phyloP scores from a whole-genome alignment of 1,140 invertebrate genomes.

The Drosophila melanica region DNA sequence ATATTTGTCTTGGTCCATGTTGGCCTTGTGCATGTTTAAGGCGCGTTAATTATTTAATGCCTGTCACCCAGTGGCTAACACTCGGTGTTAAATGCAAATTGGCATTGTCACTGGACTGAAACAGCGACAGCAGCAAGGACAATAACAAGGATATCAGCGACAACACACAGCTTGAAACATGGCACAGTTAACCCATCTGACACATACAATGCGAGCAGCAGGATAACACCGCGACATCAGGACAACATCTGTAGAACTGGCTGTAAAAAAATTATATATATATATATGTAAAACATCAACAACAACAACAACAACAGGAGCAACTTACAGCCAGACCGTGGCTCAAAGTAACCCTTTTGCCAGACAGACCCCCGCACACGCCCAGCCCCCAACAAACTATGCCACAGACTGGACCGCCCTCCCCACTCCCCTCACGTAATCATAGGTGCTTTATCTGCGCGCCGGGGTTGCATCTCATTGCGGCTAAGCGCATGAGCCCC shows the following conservation, averaged over 20 bases:
- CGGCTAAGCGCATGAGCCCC: slow-evolving; percentile 22
- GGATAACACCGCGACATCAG: slow-evolving; percentile 26
- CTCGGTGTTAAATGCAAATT: slow-evolving; percentile 74
- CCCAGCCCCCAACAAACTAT: slow-evolving; percentile 3
- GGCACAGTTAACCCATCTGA: slow-evolving; percentile 40
- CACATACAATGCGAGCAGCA: slow-evolving; percentile 26
- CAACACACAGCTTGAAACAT: slow-evolving; percentile 37
- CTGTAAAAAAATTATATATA: slow-evolving; percentile 10
- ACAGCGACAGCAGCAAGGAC: slow-evolving; percentile 23
- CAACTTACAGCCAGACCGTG: slow-evolving; percentile 7
- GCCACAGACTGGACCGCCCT: slow-evolving; percentile 2
- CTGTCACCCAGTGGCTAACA: slow-evolving; percentile 79
- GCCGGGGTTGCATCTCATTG: slow-evolving; percentile 38
- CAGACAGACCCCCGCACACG: background rate
- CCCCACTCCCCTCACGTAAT: slow-evolving; percentile 19
- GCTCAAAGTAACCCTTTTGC: slow-evolving; percentile 19
- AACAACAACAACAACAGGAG: slow-evolving; percentile 3
- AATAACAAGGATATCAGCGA: slow-evolving; percentile 48
- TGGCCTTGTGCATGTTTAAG: slow-evolving; percentile 56
- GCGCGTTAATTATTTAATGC: slow-evolving; percentile 78
- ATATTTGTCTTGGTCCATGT: background rate
- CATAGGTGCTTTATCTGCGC: slow-evolving; percentile 24
- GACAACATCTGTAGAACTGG: slow-evolving; percentile 31
- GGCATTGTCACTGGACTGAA: slow-evolving; percentile 52
- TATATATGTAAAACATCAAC: slow-evolving; percentile 15